phyloP scores from a whole-genome alignment of 1,140 invertebrate genomes.

The Orchesella cincta region DNA sequence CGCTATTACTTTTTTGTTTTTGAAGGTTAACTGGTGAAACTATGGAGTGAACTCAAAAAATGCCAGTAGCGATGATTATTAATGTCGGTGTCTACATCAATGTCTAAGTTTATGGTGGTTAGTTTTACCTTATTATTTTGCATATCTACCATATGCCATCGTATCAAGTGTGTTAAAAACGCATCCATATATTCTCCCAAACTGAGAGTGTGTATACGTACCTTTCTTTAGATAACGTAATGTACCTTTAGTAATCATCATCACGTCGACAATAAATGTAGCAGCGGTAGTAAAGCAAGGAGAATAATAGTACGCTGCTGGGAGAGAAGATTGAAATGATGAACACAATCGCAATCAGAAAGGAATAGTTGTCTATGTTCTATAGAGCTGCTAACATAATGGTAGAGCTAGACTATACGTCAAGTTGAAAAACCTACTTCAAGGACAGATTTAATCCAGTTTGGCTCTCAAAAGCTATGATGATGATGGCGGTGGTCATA shows the following conservation, averaged over 20 bases:
- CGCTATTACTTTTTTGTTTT: neutral
- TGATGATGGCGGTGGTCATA: too few relatives aligned
- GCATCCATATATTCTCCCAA: too few relatives aligned
- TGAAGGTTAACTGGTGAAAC: constrained; percentile 9
- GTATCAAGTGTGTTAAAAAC: neutral
- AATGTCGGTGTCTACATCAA: neutral
- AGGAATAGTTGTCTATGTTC: too few relatives aligned
- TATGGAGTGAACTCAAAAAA: neutral
- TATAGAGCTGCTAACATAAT: too few relatives aligned
- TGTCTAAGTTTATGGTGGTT: neutral
- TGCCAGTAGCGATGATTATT: neutral
- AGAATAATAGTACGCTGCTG: neutral
- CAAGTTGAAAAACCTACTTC: constrained; percentile 14
- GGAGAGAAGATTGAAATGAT: neutral
- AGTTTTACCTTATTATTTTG: neutral
- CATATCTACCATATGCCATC: neutral
- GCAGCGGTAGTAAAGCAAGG: neutral
- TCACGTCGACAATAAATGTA: neutral
- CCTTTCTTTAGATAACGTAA: too few relatives aligned
- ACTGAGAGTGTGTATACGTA: too few relatives aligned
- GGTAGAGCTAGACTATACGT: too few relatives aligned
- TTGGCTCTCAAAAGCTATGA: neutral
- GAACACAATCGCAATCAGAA: neutral
- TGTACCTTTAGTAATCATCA: neutral
- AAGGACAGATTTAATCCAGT: constrained; percentile 21